phyloP scores from a whole-genome alignment of 37 sponge, comb jelly and placozoan species.

The Petrosia ficiformis region DNA sequence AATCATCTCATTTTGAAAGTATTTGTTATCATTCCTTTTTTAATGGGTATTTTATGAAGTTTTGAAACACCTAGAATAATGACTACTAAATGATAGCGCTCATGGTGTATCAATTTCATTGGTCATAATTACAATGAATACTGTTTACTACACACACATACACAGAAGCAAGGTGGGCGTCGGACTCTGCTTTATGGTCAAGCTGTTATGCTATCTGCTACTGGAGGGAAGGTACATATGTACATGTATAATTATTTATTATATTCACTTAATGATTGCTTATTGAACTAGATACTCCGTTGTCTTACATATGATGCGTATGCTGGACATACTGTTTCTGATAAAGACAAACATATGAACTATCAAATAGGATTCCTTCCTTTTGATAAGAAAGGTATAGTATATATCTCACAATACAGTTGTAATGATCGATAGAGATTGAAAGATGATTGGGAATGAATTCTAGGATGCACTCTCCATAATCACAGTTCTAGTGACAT shows the following conservation, averaged over 20 bases:
- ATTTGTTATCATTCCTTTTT: no score
- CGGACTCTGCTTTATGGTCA: slow-evolving; percentile 84
- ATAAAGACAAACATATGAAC: slow-evolving; percentile 63
- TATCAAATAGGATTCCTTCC: slow-evolving; percentile 66
- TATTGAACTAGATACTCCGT: neutral
- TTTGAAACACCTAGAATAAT: no score
- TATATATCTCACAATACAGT: neutral
- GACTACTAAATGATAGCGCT: neutral
- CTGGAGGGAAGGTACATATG: neutral
- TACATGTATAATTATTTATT: neutral
- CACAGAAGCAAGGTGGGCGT: slow-evolving; percentile 27
- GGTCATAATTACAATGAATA: neutral
- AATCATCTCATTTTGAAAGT: neutral
- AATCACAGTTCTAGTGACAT: no score
- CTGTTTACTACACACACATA: neutral
- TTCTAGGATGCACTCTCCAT: no score
- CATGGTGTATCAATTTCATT: neutral
- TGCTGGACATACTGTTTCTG: slow-evolving; percentile 49
- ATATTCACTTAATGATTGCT: neutral
- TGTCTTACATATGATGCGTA: slow-evolving; percentile 44
- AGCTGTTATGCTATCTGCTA: slow-evolving; percentile 66
- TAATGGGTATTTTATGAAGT: no score
- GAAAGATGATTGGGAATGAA: no score
- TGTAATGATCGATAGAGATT: no score
- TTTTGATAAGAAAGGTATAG: slow-evolving; percentile 7